A percentile compares a stretch with the other conserved stretches of the same genome.
Conservation (phyloP, 2,113 vertebrate species). For the Lamprologus speciosus region DNA sequence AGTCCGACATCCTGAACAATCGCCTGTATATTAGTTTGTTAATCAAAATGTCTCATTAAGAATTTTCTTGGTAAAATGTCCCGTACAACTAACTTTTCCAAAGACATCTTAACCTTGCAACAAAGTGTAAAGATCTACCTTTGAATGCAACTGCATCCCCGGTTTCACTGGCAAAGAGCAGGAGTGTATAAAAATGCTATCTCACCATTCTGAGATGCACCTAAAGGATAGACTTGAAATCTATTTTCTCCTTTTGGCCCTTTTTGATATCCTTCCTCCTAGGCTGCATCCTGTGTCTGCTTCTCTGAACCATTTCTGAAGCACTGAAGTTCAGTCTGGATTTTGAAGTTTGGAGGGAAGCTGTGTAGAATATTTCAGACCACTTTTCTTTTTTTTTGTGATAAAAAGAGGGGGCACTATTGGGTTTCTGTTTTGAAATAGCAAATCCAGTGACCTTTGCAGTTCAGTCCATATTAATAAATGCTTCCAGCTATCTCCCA, state of each 20-base stretch:
- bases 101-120: background rate
- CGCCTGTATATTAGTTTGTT: background rate
- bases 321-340: conserved; percentile 13
- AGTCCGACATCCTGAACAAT: background rate
- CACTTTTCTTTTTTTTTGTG: background rate
- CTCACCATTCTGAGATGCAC: background rate
- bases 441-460: conserved; percentile 11
- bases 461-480: background rate
- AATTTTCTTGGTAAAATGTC: background rate
- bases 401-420: background rate
- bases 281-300: conserved; percentile 7
- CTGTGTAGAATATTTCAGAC: conserved; percentile 7
- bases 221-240: conserved; percentile 33
- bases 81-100: background rate
- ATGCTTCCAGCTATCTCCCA: background rate
- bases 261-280: conserved; percentile 21
- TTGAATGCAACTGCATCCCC: background rate
- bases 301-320: conserved; percentile 16
- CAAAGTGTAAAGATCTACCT: background rate
- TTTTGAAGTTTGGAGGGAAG: conserved; percentile 24
- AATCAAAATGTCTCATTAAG: background rate
- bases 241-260: conserved; percentile 15
- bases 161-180: background rate
- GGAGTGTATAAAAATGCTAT: background rate
- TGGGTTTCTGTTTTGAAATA: conserved; percentile 11